Percentiles rank a stretch among this genome's conserved stretches.
Evolutionary conservation across 2,888 invertebrate genomes (phyloP).

Genomic region (Litoditis marina): DNA sequence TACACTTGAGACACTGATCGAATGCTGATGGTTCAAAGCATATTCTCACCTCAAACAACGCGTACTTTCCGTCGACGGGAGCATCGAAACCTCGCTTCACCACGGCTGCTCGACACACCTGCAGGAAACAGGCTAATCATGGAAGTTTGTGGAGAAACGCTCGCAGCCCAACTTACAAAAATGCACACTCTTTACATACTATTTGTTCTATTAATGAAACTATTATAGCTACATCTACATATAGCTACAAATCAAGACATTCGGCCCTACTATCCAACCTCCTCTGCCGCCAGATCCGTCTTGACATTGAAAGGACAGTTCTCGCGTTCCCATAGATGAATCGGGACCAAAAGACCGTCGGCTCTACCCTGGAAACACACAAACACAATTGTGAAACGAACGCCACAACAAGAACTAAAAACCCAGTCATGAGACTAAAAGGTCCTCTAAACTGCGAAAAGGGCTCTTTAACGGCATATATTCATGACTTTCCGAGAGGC

Average conservation of each 20-base stretch:
- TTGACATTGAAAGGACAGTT: slow-evolving; percentile 59
- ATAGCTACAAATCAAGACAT: background rate
- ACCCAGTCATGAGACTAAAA: background rate
- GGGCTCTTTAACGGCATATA: too few species aligned
- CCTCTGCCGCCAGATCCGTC: slow-evolving; percentile 43
- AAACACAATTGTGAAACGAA: too few species aligned
- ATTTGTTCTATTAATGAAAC: too few species aligned
- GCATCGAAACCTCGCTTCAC: slow-evolving; percentile 29
- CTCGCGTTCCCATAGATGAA: slow-evolving; percentile 56
- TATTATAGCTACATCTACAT: background rate
- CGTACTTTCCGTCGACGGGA: slow-evolving; percentile 33
- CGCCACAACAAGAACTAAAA: too few species aligned
- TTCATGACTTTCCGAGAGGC: too few species aligned
- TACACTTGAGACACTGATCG: background rate
- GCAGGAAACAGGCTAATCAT: slow-evolving; percentile 26
- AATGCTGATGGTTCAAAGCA: background rate
- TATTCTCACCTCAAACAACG: slow-evolving; percentile 45
- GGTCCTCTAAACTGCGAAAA: background rate
- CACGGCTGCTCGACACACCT: slow-evolving; percentile 31
- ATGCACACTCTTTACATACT: too few species aligned
- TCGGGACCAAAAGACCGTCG: slow-evolving; percentile 52
- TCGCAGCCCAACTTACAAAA: too few species aligned
- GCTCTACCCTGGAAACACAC: slow-evolving; percentile 30
- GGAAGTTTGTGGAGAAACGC: too few species aligned
- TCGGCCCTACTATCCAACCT: slow-evolving; percentile 25